Conservation (phyloP, 2,797 vertebrate genomes). For the Ateles fusciceps region DNA sequence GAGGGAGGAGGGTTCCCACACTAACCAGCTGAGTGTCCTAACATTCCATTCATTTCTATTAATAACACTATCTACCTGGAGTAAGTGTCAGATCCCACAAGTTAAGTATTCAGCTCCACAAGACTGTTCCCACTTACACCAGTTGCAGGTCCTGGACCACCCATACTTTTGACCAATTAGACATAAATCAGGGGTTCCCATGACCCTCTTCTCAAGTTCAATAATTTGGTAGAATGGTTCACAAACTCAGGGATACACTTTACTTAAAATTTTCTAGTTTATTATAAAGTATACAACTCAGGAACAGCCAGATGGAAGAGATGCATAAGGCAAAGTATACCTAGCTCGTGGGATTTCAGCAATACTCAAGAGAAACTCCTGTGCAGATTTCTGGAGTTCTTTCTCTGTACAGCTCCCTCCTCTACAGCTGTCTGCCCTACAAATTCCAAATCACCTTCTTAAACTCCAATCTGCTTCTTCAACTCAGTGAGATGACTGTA, state of each 20-base stretch:
- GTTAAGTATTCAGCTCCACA: not conserved
- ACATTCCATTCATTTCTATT: not conserved
- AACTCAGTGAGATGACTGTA: not conserved
- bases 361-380: not conserved
- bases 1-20: not conserved
- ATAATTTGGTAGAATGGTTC: not conserved
- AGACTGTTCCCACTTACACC: not conserved
- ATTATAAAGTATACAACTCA: not conserved
- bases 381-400: not conserved
- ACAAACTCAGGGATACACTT: not conserved
- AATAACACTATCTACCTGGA: not conserved
- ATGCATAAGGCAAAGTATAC: not conserved
- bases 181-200: not conserved
- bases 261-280: not conserved
- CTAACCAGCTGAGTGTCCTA: not conserved
- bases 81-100: not conserved
- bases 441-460: not conserved
- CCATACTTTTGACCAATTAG: not conserved
- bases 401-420: not conserved
- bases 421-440: not conserved
- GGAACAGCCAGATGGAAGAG: not conserved
- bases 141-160: not conserved
- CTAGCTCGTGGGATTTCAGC: not conserved
- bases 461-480: not conserved
- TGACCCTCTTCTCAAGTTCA: not conserved